Conservation (phyloP, 1,140 invertebrate species). For the Cherax quadricarinatus region DNA sequence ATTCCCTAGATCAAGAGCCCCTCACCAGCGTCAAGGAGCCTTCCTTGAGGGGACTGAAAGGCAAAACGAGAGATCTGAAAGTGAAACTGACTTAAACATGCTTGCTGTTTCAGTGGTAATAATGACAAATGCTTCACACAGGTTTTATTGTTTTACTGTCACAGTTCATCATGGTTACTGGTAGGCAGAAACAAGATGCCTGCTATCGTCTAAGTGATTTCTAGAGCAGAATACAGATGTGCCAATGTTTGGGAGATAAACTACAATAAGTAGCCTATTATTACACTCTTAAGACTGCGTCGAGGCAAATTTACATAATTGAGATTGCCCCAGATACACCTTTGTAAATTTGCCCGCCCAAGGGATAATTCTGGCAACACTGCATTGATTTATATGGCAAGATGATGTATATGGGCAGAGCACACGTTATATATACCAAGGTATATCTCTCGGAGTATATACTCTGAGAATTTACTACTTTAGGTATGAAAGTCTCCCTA, state of each 20-base stretch:
- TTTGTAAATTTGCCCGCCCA: not conserved
- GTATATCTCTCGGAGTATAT: too few species aligned
- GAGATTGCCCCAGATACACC: conserved; percentile 8
- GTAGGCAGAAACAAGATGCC: not conserved
- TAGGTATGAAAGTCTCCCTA: too few species aligned
- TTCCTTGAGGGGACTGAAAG: too few species aligned
- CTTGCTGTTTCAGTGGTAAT: not conserved
- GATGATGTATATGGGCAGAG: not conserved
- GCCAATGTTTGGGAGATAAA: not conserved
- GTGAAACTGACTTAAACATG: not conserved
- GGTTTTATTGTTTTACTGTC: not conserved
- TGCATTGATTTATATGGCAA: not conserved
- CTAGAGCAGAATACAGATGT: not conserved
- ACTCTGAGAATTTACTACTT: too few species aligned
- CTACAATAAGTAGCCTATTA: not conserved
- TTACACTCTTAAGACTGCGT: not conserved
- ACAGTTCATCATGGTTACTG: not conserved
- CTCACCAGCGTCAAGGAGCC: too few species aligned
- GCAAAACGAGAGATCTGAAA: too few species aligned
- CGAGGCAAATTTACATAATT: not conserved
- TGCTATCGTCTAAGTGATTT: not conserved
- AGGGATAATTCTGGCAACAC: not conserved
- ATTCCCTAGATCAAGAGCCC: too few species aligned
- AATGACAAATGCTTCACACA: not conserved
- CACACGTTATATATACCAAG: too few species aligned